A percentile compares a stretch with the other conserved stretches of the same genome.
These are phyloP conservation scores for Syngnathus scovelli DNA, from an alignment of 2,113 vertebrate species.

Conservation along the genomic window DNA sequence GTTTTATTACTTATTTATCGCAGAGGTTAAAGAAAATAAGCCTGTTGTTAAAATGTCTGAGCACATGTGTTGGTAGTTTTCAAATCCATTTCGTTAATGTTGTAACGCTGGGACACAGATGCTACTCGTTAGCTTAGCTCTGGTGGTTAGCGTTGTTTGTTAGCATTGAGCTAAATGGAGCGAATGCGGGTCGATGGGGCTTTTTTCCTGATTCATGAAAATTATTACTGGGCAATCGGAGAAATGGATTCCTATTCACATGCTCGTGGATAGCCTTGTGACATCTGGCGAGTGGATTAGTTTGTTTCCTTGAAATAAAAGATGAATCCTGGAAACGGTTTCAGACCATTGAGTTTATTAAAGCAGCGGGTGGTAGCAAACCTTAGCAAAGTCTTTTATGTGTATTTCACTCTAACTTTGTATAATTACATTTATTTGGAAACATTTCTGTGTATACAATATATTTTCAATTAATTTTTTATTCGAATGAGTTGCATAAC, in stretches of 20 bases:
- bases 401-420: not conserved
- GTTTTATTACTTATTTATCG: not conserved
- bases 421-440: not conserved
- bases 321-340: not conserved
- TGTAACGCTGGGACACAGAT: not conserved
- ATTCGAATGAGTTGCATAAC: not conserved
- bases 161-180: not conserved
- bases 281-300: slow-evolving; percentile 61
- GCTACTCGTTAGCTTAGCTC: not conserved
- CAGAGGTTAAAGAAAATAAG: not conserved
- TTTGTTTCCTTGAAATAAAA: not conserved
- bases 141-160: not conserved
- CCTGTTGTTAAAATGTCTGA: not conserved
- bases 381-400: too few species aligned
- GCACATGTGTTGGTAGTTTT: not conserved
- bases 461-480: not conserved
- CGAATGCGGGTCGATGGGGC: too few species aligned
- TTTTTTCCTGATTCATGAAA: slow-evolving; percentile 5
- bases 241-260: slow-evolving; percentile 44
- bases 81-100: not conserved
- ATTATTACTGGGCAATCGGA: slow-evolving; percentile 40
- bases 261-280: slow-evolving; percentile 29
- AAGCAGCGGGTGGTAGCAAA: not conserved
- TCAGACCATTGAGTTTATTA: not conserved
- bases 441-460: not conserved